Base-by-base conservation (phyloP, 2,888 invertebrate genomes). In the Catocala sponsa region DNA sequence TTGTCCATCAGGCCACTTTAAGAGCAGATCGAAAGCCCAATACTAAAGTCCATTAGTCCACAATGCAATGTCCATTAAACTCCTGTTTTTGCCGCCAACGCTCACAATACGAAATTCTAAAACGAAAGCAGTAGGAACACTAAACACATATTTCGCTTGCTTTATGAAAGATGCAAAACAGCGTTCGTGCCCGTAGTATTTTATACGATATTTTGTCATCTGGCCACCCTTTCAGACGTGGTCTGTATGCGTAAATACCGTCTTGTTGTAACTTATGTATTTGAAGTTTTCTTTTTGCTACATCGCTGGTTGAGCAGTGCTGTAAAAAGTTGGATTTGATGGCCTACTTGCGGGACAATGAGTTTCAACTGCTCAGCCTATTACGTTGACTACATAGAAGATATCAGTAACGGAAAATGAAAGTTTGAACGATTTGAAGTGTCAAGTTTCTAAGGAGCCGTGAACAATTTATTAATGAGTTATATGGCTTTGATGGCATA, bases 141-240 rank as follows among this genome's bases (percentile, higher is more conserved):
- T 88, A 88, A 87, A 86, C 85, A 88, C 82, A 88, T 86, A 87
- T 86, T 84, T 87, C 83, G 80, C 77, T 75, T 78, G 78, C 80
- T 78, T 67, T 81, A 89, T 90, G 83, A 89, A 90, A 88, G 76
- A 90, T 90, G 87, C 89, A 90, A 77, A 82, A 63, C 78, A 74
- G 38, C 70, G 76, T 75, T 56, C 80, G 85, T 82, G 76, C 81
- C 76, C 72, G 77, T 82, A 84, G 88, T 89, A 87, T 89, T 89
- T 90, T 87, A 89, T 87, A 82, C 82, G 85, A 86, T 82, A 83
- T 89, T 90, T 90, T 90, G 90, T 89, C 90, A 89, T 90, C 86
- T 87, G 85, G 81, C 85, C 84, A 84, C 82, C 83, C 83, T 81
- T 75, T 72, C 71, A 83, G 69, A 89, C 90, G 90, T 89, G 90